Conservation (phyloP, 2,797 vertebrate species). For the Telmatherina bonti region DNA sequence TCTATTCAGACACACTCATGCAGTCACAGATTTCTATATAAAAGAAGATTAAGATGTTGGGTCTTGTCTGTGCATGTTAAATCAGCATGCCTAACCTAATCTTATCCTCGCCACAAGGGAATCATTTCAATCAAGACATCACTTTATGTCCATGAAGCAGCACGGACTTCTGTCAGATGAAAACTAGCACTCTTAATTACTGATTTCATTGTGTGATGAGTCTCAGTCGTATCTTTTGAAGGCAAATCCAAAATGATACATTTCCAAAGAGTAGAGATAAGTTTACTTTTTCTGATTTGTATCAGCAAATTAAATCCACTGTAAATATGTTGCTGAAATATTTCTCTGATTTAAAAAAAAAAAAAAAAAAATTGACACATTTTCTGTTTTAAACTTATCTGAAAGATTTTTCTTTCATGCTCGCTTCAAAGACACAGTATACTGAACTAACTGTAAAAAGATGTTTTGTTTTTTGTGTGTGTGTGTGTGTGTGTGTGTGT, state of each 20-base stretch:
- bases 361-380: neutral
- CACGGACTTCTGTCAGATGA: constrained; percentile 38
- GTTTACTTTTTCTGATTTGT: neutral
- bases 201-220: constrained; percentile 37
- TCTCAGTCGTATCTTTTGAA: constrained; percentile 35
- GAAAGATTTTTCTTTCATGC: neutral
- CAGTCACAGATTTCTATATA: constrained; percentile 36
- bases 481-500: neutral
- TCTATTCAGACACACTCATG: neutral
- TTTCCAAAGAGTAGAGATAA: constrained; percentile 19
- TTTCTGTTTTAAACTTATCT: neutral
- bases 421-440: neutral
- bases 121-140: constrained; percentile 44
- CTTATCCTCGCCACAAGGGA: constrained; percentile 38
- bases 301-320: constrained; percentile 17
- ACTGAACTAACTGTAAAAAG: neutral
- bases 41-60: constrained; percentile 47
- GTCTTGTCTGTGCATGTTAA: constrained; percentile 31
- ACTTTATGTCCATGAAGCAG: constrained; percentile 5
- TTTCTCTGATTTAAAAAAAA: neutral
- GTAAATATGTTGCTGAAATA: neutral
- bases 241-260: constrained; percentile 10
- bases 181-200: constrained; percentile 46
- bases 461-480: neutral
- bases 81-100: constrained; percentile 44